Conservation (phyloP, 2,797 vertebrate genomes). For the Rallus crepitans region DNA sequence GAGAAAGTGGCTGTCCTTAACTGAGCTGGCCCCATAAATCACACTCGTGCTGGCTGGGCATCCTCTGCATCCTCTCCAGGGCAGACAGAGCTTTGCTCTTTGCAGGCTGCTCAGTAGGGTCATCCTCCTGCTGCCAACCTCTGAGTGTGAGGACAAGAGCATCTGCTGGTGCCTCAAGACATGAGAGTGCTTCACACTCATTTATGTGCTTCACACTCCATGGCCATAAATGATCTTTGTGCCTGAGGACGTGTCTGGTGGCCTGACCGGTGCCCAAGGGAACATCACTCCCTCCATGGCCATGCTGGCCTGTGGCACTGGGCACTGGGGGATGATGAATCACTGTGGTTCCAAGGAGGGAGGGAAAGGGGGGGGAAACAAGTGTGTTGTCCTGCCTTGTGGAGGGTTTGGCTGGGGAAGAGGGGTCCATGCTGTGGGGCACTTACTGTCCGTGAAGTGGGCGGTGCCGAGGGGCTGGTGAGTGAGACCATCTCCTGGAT, state of each 20-base stretch:
- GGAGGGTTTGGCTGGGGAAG: not conserved
- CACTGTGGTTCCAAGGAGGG: not conserved
- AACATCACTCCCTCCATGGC: accelerated
- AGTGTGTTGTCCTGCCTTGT: accelerated
- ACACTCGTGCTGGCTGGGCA: not conserved
- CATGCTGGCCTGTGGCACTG: accelerated
- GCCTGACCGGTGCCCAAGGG: not conserved
- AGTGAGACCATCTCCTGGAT: conserved; percentile 98
- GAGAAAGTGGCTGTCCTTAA: not conserved
- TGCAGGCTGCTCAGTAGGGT: not conserved
- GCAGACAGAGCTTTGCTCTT: not conserved
- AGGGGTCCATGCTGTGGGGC: accelerated
- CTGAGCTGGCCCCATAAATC: not conserved
- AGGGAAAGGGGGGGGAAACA: not conserved
- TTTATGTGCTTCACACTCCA: not conserved
- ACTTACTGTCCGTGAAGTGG: conserved; percentile 93
- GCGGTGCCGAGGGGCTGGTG: conserved; percentile 94
- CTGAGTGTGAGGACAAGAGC: not conserved
- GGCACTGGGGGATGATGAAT: not conserved
- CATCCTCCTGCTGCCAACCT: not conserved
- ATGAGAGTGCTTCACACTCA: not conserved
- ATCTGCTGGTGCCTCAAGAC: not conserved
- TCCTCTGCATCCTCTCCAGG: not conserved
- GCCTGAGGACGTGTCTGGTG: not conserved
- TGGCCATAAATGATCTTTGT: not conserved